Evolutionary conservation across 1,140 invertebrate genomes (phyloP).

Genomic region (Probaryconus sp.): DNA sequence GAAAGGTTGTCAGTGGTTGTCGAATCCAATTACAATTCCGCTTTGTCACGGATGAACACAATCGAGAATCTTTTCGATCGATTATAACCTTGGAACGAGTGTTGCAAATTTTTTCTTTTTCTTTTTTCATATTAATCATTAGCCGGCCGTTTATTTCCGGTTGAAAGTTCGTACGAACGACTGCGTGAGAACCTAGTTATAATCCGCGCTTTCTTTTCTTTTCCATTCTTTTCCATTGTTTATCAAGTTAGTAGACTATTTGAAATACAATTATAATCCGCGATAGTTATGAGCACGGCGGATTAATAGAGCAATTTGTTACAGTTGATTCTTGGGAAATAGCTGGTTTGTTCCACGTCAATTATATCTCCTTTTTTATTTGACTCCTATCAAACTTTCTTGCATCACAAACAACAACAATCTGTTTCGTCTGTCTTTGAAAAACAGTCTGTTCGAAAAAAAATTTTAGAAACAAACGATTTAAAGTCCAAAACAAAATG

Average conservation of each 20-base stretch:
- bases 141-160: conserved; percentile 28
- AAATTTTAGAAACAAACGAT: too few species aligned
- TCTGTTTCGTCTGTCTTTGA: too few species aligned
- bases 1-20: background rate
- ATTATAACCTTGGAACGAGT: conserved; percentile 20
- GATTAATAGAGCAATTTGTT: conserved; percentile 36
- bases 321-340: background rate
- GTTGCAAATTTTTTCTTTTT: conserved; percentile 13
- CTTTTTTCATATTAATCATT: conserved; percentile 11
- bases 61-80: conserved; percentile 20
- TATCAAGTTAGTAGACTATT: conserved; percentile 3
- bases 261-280: conserved; percentile 9
- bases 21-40: conserved; percentile 15
- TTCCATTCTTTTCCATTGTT: conserved; percentile 12
- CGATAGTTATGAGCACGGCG: conserved; percentile 6
- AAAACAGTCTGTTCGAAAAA: too few species aligned
- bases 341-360: background rate
- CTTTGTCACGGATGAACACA: conserved; percentile 20
- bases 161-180: conserved; percentile 34
- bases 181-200: conserved; percentile 10
- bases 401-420: too few species aligned
- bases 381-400: too few species aligned
- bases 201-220: conserved; percentile 43
- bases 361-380: too few species aligned
- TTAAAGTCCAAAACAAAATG: too few species aligned